These are phyloP conservation scores for Achatina immaculata DNA, from an alignment of 1,140 invertebrate species.

Conservation along the genomic window DNA sequence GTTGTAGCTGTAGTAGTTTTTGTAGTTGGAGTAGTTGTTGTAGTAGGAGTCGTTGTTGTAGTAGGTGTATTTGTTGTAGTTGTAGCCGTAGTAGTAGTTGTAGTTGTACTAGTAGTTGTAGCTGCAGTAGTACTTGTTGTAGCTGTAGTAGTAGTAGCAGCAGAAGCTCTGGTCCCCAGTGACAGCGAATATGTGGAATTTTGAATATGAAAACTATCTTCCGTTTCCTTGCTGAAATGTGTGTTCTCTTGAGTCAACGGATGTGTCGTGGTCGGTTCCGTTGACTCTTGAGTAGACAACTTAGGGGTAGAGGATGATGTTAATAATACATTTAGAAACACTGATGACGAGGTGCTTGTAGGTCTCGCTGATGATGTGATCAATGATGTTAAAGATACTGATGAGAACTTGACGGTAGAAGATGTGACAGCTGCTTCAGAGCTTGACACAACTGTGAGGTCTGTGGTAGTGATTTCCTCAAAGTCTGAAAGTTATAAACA, in stretches of 20 bases:
- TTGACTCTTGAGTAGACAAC: neutral
- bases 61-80: neutral
- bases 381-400: neutral
- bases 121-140: neutral
- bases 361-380: neutral
- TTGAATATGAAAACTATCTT: neutral
- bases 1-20: neutral
- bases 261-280: neutral
- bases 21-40: conserved; percentile 7
- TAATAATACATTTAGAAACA: too few species aligned
- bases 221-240: neutral
- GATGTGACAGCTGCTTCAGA: neutral
- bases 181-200: too few species aligned
- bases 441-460: neutral
- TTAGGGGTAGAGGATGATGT: too few species aligned
- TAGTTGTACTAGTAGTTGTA: neutral
- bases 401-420: neutral
- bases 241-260: neutral
- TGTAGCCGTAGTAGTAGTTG: conserved; percentile 3
- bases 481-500: neutral
- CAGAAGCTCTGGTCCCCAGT: neutral
- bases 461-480: neutral
- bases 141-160: neutral
- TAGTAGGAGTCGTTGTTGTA: neutral
- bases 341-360: neutral